Evolutionary conservation across 64 coral and sea anemone species (phyloP).

Genomic region (Montipora cactus): DNA sequence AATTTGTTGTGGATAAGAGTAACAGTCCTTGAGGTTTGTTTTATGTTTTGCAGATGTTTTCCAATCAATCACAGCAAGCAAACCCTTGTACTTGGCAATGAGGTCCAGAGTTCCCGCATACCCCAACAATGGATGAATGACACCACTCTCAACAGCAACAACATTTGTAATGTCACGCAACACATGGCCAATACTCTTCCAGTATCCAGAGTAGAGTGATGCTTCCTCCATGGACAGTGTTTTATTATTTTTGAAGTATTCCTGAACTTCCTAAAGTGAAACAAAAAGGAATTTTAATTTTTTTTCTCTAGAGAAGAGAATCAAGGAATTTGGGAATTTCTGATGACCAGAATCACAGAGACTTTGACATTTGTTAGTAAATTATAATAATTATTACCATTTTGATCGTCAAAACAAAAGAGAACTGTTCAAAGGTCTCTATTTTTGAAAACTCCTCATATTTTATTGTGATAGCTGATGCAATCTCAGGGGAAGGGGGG

Average conservation of each 20-base stretch:
- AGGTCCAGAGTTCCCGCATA: slow-evolving; percentile 94
- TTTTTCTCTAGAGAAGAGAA: not conserved
- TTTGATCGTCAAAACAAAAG: too few relatives aligned
- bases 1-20: slow-evolving; percentile 91
- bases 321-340: not conserved
- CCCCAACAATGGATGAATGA: slow-evolving; percentile 70
- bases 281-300: not conserved
- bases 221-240: slow-evolving; percentile 24
- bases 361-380: too few relatives aligned
- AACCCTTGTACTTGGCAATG: slow-evolving; percentile 74
- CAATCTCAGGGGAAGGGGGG: too few relatives aligned
- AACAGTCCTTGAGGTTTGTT: slow-evolving; percentile 76
- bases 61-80: slow-evolving; percentile 89
- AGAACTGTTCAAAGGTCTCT: too few relatives aligned
- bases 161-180: slow-evolving; percentile 73
- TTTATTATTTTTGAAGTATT: slow-evolving; percentile 32
- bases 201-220: slow-evolving; percentile 60
- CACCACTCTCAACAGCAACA: slow-evolving; percentile 83
- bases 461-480: too few relatives aligned
- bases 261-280: slow-evolving; percentile 57
- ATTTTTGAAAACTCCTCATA: too few relatives aligned
- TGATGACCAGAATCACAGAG: too few relatives aligned
- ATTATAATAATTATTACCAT: too few relatives aligned
- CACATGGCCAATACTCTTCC: slow-evolving; percentile 78
- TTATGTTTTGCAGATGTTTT: slow-evolving; percentile 91